Base-by-base conservation (phyloP, 2,797 vertebrate species). In the Aulostomus chinensis region DNA sequence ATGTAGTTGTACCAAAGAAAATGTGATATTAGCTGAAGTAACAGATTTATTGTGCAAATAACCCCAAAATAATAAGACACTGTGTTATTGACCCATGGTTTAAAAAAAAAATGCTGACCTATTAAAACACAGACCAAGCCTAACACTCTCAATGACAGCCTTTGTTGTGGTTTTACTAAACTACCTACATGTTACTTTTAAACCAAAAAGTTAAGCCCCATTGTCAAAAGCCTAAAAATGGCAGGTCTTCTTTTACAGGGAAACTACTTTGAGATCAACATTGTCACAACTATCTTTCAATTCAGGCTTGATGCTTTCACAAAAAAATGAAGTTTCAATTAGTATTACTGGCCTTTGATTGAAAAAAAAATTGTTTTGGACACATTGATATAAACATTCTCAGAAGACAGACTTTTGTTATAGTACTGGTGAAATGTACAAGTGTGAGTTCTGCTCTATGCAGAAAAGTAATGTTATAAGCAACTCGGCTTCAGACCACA, bases 41-140 rank as follows among this genome's bases (percentile, higher is more conserved):
- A 58, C 64, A 33, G 26, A n/a, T 71, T 40, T 59, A 68, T 29
- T 85, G 81, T 85, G 81, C 81, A 89, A 88, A 80, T 67, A 70
- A 78, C 48, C 71, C n/a, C n/a, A n/a, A 69, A 68, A 37, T 66
- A 35, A 56, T 68, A 84, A 84, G 70, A 86, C 70, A 51, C 70
- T 65, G 79, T 78, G 81, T 84, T 79, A 59, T 36, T 79, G 73
- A 85, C 74, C 62, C 61, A 68, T 4, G 2, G 31, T 67, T 61
- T n/a, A n/a, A 58, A 58, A 49, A 59, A 58, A 49, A 83, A 80
- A 76, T 32, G 34, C 17, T 75, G 64, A 77, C 63, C 56, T 52
- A 18, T 58, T 36, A 20, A 33, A 55, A 51, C 45, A 46, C 30
- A 38, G 24, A 36, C 30, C 5, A 20, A 52, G 15, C 7, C 15